Conservation (phyloP, 2,888 invertebrate genomes). For the Trisateles emortualis region DNA sequence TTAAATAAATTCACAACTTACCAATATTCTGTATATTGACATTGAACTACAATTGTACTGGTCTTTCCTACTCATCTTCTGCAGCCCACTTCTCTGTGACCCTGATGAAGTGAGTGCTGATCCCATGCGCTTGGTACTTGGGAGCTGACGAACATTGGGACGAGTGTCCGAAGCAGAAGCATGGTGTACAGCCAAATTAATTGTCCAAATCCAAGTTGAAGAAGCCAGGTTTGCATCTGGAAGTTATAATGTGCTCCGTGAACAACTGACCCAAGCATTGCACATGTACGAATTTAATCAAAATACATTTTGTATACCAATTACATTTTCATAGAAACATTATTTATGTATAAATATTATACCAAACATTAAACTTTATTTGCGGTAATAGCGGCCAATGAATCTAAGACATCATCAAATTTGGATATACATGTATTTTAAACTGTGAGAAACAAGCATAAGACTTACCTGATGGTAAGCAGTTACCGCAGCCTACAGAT, state of each 20-base stretch:
- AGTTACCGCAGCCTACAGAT: too few species aligned
- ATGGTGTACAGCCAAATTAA: constrained; percentile 98
- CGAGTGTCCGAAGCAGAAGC: constrained; percentile 99
- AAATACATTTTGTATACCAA: too few species aligned
- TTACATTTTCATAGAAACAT: too few species aligned
- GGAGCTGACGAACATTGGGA: constrained; percentile 95
- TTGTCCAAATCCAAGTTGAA: constrained; percentile 95
- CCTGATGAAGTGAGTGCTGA: constrained; percentile 95
- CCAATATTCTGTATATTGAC: constrained; percentile 93
- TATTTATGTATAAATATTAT: too few species aligned
- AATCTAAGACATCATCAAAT: too few species aligned
- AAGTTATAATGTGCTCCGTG: not conserved
- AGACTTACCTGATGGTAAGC: too few species aligned
- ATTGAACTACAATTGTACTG: constrained; percentile 91
- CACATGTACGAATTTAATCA: too few species aligned
- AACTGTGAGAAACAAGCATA: too few species aligned
- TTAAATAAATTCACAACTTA: constrained; percentile 32
- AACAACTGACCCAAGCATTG: too few species aligned
- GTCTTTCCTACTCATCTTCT: constrained; percentile 85
- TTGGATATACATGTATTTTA: too few species aligned
- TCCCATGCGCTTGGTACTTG: constrained; percentile 92
- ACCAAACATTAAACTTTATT: too few species aligned
- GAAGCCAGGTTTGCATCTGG: constrained; percentile 96
- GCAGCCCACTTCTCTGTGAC: constrained; percentile 95
- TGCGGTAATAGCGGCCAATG: too few species aligned